Evolutionary conservation across 2,888 invertebrate genomes (phyloP).

Genomic region (Drosophila anomalata): DNA sequence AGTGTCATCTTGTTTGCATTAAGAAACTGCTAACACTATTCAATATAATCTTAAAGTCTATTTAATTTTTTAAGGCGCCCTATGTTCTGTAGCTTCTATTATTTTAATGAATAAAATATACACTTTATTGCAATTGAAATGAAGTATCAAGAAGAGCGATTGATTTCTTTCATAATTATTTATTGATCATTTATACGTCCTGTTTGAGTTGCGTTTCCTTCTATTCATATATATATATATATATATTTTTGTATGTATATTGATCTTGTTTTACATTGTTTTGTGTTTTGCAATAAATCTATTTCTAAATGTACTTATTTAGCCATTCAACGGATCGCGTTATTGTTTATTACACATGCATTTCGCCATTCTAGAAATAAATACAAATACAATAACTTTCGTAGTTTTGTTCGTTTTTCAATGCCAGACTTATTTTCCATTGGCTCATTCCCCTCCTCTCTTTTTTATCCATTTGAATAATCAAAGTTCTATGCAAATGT

Average conservation of each 20-base stretch:
- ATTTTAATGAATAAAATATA: slow-evolving; percentile 56
- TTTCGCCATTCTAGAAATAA: slow-evolving; percentile 58
- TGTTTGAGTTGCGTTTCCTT: slow-evolving; percentile 49
- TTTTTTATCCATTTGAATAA: not conserved
- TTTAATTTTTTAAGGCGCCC: slow-evolving; percentile 53
- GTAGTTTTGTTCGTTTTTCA: slow-evolving; percentile 38
- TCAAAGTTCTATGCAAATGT: slow-evolving; percentile 53
- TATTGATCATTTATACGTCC: slow-evolving; percentile 69
- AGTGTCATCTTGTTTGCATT: slow-evolving; percentile 16
- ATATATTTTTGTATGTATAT: slow-evolving; percentile 28
- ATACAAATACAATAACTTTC: slow-evolving; percentile 61
- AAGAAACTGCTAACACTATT: slow-evolving; percentile 34
- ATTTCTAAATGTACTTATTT: slow-evolving; percentile 51
- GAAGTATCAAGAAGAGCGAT: not conserved
- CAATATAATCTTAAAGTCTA: slow-evolving; percentile 47
- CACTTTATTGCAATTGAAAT: slow-evolving; percentile 18
- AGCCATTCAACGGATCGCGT: slow-evolving; percentile 48
- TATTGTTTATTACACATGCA: slow-evolving; percentile 71
- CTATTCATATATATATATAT: slow-evolving; percentile 35
- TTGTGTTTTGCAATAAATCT: slow-evolving; percentile 52
- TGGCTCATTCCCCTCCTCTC: slow-evolving; percentile 1
- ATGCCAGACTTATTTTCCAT: slow-evolving; percentile 13
- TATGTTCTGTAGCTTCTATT: slow-evolving; percentile 58
- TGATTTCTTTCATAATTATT: slow-evolving; percentile 39
- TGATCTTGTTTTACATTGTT: slow-evolving; percentile 24